Evolutionary conservation across 2,888 invertebrate genomes (phyloP), one percentile per base, ranked within the genome.

Genomic region (Trissoscelio sp.): DNA sequence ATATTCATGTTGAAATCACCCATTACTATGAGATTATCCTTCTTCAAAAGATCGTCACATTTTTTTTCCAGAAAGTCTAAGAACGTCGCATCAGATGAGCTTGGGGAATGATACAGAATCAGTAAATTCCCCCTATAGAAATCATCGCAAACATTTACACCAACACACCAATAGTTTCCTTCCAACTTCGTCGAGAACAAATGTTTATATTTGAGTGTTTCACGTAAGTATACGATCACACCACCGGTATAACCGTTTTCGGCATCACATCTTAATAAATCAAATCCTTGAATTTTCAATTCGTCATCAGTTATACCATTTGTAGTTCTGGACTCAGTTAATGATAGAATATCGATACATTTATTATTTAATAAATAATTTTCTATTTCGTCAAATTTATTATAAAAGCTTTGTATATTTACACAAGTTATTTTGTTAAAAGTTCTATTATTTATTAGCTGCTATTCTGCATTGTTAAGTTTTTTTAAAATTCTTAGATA

Each of bases 381-480:
- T 39, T 75, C 67, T 2, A 67, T 67, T 67, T 66, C 24, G 67
- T 75, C 75, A 67, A 58, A 58, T 66, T 75, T 75, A 60, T 58
- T 51, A 31, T 22, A 51, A 58, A 75, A 31, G 51, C 75, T 60
- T 51, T 66, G 67, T 1, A 75, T 48, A 51, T 67, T 75, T 16
- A 67, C 5, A 48, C 60, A 69, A 39, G 12, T 42, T 14, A 42
- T 12, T 14, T 14, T 42, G 3, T 72, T 51, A 20, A 42, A 7
- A 62, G 5, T 18, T 53, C 34, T 48, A 48, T 6, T 6, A 6
- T 6, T 3, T 6, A 4, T 24, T 24, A 24, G 24, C 24, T 24
- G 24, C 24, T 53, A 53, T 53, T 53, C 53, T 1, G 53, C 24
- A 53, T 53, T 53, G 53, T 16, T 22, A 48, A 48, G 24, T 24